Evolutionary conservation across 2,113 vertebrate genomes (phyloP).

Genomic region (Tursiops truncatus): DNA sequence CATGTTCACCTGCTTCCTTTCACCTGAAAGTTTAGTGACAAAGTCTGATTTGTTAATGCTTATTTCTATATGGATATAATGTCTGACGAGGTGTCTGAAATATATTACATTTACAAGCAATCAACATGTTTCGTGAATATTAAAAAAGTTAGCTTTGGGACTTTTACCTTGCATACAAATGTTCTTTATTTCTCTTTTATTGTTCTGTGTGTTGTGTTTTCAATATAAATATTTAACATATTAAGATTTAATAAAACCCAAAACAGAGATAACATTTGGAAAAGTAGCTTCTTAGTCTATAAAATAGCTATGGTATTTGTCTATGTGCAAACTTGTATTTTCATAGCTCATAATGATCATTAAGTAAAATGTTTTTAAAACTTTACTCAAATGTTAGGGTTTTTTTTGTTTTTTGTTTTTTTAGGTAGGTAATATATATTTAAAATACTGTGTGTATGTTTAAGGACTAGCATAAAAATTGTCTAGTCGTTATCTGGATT

Average conservation of each 20-base stretch:
- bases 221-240: conserved; percentile 57
- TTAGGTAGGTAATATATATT: neutral
- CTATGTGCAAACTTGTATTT: neutral
- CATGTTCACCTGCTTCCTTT: neutral
- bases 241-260: conserved; percentile 49
- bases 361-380: conserved; percentile 40
- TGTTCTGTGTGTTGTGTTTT: conserved; percentile 35
- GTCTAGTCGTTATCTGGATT: neutral
- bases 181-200: conserved; percentile 39
- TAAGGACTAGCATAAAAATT: conserved; percentile 49
- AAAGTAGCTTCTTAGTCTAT: neutral
- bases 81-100: neutral
- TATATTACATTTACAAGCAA: neutral
- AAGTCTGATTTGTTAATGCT: conserved; percentile 1
- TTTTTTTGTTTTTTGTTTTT: neutral
- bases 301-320: neutral
- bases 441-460: neutral
- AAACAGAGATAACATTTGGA: conserved; percentile 23
- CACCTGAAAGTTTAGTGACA: neutral
- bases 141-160: conserved; percentile 44
- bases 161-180: conserved; percentile 18
- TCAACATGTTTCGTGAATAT: conserved; percentile 8
- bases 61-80: neutral
- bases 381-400: neutral
- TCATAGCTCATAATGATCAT: conserved; percentile 15